These are phyloP conservation scores for Conus canariensis DNA, from an alignment of 2,888 invertebrate species.

Conservation along the genomic window DNA sequence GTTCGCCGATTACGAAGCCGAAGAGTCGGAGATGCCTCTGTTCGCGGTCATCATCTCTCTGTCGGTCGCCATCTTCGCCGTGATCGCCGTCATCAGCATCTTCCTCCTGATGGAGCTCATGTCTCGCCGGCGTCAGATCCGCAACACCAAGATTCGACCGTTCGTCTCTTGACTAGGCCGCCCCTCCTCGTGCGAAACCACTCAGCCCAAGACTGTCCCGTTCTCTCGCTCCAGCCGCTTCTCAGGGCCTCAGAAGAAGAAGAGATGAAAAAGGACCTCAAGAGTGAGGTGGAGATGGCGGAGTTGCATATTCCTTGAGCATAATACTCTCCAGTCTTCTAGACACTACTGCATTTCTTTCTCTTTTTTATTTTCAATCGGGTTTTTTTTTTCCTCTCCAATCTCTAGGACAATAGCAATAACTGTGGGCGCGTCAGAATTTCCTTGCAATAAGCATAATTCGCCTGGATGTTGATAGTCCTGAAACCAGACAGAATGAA, in stretches of 20 bases:
- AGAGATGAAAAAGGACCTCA: neutral
- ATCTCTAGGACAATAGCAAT: neutral
- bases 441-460: neutral
- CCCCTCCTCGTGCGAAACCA: slow-evolving; percentile 28
- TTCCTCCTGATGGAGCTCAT: slow-evolving; percentile 56
- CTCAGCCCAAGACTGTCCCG: slow-evolving; percentile 12
- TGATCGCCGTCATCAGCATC: slow-evolving; percentile 55
- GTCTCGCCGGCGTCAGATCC: slow-evolving; percentile 52
- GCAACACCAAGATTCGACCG: slow-evolving; percentile 59
- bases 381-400: neutral
- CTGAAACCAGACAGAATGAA: too few relatives aligned
- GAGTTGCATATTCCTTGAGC: slow-evolving; percentile 20
- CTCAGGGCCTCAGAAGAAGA: slow-evolving; percentile 4
- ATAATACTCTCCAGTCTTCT: neutral
- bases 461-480: neutral
- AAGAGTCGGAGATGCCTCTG: slow-evolving; percentile 51
- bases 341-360: too few relatives aligned
- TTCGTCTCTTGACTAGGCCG: slow-evolving; percentile 56
- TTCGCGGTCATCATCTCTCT: slow-evolving; percentile 61
- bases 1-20: slow-evolving; percentile 45
- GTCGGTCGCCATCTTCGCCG: slow-evolving; percentile 58
- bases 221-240: neutral
- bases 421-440: neutral
- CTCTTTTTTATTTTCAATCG: neutral
- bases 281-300: slow-evolving; percentile 19